Base-by-base conservation (phyloP, 2,113 vertebrate species). In the Pipra filicauda region DNA sequence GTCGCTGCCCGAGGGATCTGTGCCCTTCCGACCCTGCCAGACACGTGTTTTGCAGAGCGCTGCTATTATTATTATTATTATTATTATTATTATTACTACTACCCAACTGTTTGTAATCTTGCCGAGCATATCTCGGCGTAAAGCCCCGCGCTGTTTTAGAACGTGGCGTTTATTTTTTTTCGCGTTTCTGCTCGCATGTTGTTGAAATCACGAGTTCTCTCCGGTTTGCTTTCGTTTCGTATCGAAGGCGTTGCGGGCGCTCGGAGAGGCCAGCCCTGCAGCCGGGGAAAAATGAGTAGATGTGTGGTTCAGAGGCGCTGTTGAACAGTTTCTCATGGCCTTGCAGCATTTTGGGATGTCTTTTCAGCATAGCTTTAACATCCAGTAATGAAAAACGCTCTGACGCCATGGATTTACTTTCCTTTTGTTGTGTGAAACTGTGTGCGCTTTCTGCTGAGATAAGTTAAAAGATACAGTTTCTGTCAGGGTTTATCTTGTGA, bases 31-130 rank as follows among this genome's bases (percentile, higher is more conserved):
- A 72, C 37, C 37, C 59, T 2, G 51, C 16, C 33, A 2, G 7
- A 0, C 37, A 16, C 8, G 5, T 18, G 12, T 1, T 26, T 3
- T 5, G 33, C 41, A 18, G 14, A 31, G 9, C 24, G 8, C 5
- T 1, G 1, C 8, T 8, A 7, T 12, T 18, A 1, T 5, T 46
- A 59, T 24, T 1, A 2, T 7, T 9, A 4, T 18, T 13, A 1
- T 4, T 44, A 5, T 6, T 19, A 2, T 19, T 57, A 2, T n/a
- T 20, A 20, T 13, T 13, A 3, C 3, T 57, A 2, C 16, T 35
- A 5, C 14, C 16, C 41, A 0, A 43, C 13, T 23, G 9, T 4
- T 79, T 3, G 31, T 30, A 8, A 21, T 4, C 23, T 28, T 3
- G 3, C 2, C 2, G 21, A 16, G 44, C 9, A 0, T 2, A 11